Evolutionary conservation across 37 sponge, comb jelly and placozoan species (phyloP).

Genomic region (Aphrocallistes beatrix): DNA sequence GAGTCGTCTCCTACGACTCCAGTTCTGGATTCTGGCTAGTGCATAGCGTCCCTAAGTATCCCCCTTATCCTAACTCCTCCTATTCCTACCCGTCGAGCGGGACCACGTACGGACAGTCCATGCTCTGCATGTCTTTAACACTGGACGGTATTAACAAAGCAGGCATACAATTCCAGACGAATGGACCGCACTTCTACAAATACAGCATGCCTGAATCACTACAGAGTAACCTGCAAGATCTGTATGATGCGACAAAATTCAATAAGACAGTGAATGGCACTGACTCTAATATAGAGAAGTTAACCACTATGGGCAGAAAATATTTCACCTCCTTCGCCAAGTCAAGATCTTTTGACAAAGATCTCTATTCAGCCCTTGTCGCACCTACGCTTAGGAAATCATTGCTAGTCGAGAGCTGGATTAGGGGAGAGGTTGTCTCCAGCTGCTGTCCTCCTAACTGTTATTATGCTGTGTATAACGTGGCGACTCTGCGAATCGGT

Average conservation of each 20-base stretch:
- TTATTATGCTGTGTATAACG: neutral
- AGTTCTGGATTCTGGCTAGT: slow-evolving; percentile 5
- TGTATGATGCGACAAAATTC: neutral
- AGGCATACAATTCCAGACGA: neutral
- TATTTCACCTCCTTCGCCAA: neutral
- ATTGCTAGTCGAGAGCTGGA: neutral
- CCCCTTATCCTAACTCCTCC: neutral
- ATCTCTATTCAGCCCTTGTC: neutral
- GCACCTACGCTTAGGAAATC: neutral
- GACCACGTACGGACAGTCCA: neutral
- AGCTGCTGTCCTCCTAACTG: neutral
- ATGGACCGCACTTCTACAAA: neutral
- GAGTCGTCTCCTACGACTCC: neutral
- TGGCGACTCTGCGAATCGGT: neutral
- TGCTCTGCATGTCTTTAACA: slow-evolving; percentile 1
- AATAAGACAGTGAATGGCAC: neutral
- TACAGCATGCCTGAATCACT: neutral
- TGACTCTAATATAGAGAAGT: neutral
- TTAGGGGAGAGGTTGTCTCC: neutral
- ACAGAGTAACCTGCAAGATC: neutral
- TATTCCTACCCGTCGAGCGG: neutral
- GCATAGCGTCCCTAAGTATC: neutral
- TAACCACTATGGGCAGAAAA: neutral
- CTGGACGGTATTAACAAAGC: neutral
- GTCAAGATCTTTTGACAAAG: neutral